Evolutionary conservation across 2,888 invertebrate genomes (phyloP).

Genomic region (Acanthosepion esculentum): DNA sequence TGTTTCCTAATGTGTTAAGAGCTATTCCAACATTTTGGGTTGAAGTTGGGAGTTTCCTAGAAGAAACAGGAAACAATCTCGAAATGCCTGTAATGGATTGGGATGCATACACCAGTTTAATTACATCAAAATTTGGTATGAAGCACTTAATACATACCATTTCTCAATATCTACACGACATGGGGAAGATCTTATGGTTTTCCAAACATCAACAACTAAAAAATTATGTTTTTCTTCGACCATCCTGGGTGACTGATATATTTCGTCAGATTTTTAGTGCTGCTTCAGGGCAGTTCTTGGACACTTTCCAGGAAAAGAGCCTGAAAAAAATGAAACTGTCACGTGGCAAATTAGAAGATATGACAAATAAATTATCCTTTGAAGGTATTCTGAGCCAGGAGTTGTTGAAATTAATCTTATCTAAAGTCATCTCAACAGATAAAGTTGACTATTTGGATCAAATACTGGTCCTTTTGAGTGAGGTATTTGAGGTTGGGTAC

Average conservation of each 20-base stretch:
- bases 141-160: constrained; percentile 63
- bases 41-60: constrained; percentile 70
- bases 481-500: constrained; percentile 69
- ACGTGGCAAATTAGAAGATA: constrained; percentile 60
- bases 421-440: constrained; percentile 62
- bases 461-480: constrained; percentile 59
- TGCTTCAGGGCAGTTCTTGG: constrained; percentile 61
- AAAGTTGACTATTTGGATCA: constrained; percentile 59
- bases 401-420: constrained; percentile 65
- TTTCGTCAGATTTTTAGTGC: constrained; percentile 66
- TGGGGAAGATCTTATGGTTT: constrained; percentile 70
- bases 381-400: constrained; percentile 70
- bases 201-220: constrained; percentile 61
- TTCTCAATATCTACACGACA: constrained; percentile 72
- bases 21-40: constrained; percentile 73
- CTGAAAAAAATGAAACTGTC: constrained; percentile 63
- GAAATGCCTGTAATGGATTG: constrained; percentile 68
- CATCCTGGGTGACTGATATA: constrained; percentile 71
- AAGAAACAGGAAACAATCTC: constrained; percentile 69
- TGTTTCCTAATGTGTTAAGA: constrained; percentile 68
- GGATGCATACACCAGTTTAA: constrained; percentile 62
- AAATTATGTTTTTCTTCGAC: constrained; percentile 68
- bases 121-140: background rate
- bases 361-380: constrained; percentile 61
- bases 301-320: constrained; percentile 65